Percentiles rank a stretch among this genome's conserved stretches.
Evolutionary conservation across 2,797 vertebrate species (phyloP).

Genomic region (Malurus splendens): DNA sequence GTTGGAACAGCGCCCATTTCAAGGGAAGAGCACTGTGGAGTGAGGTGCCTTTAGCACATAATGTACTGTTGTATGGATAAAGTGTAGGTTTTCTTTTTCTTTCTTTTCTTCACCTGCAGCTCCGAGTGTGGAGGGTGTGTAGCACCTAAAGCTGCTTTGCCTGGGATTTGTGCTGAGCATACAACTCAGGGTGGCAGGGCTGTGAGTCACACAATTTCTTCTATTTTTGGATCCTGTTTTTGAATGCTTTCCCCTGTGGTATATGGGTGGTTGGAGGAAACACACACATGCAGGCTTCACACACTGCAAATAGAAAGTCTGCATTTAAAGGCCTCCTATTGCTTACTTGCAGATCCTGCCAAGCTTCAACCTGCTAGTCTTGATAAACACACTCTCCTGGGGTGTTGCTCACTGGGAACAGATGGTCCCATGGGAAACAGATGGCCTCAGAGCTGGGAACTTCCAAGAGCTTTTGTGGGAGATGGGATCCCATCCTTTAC

Average conservation of each 20-base stretch:
- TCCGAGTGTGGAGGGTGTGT: background rate
- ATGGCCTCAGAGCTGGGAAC: constrained; percentile 9
- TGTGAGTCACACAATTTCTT: constrained; percentile 9
- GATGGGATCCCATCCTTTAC: constrained; percentile 2
- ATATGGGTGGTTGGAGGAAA: constrained; percentile 22
- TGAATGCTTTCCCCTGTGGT: constrained; percentile 37
- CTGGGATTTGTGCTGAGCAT: constrained; percentile 14
- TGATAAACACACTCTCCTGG: constrained; percentile 27
- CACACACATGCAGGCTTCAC: background rate
- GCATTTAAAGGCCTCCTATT: constrained; percentile 34
- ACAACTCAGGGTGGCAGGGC: background rate
- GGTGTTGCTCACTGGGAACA: constrained; percentile 28
- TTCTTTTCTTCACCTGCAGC: background rate
- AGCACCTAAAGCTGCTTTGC: background rate
- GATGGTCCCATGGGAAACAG: constrained; percentile 34
- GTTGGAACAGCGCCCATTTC: background rate
- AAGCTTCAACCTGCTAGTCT: constrained; percentile 45
- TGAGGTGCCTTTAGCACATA: background rate
- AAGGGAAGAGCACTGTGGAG: background rate
- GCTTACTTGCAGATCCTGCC: constrained; percentile 34
- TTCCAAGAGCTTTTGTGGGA: constrained; percentile 17
- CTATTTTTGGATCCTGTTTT: constrained; percentile 37
- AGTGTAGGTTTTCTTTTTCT: background rate
- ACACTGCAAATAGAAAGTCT: constrained; percentile 47
- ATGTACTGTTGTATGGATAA: background rate